These are phyloP conservation scores for Andrena fulva DNA, from an alignment of 2,888 invertebrate genomes.

Conservation along the genomic window DNA sequence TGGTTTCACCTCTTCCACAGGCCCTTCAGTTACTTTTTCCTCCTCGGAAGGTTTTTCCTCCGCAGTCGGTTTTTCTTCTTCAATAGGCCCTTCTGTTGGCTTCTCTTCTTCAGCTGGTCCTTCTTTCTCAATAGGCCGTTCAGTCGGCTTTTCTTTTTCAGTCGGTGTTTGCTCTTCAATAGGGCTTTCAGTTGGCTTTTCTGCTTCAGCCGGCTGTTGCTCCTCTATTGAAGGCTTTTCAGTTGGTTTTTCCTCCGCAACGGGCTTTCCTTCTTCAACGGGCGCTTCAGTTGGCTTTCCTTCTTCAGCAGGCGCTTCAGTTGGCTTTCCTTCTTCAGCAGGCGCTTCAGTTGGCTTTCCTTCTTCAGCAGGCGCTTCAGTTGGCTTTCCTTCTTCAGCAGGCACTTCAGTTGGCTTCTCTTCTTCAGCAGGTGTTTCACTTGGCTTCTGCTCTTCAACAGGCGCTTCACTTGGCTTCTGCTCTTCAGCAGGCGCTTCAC, in stretches of 20 bases:
- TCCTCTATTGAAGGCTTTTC: too few species aligned
- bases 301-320: slow-evolving; percentile 46
- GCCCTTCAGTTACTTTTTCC: slow-evolving; percentile 28
- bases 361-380: slow-evolving; percentile 44
- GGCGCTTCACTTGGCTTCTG: slow-evolving; percentile 1
- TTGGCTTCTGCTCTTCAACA: background rate
- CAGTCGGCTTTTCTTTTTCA: slow-evolving; percentile 49
- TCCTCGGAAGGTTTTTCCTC: slow-evolving; percentile 32
- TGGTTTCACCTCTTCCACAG: slow-evolving; percentile 52
- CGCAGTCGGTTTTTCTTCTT: slow-evolving; percentile 49
- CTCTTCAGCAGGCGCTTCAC: background rate
- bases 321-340: slow-evolving; percentile 38
- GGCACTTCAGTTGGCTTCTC: too few species aligned
- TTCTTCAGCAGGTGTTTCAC: too few species aligned
- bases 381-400: background rate
- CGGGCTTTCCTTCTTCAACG: slow-evolving; percentile 37
- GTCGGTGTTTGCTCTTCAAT: slow-evolving; percentile 36
- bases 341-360: too few species aligned
- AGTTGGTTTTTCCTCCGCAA: background rate
- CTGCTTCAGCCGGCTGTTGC: slow-evolving; percentile 21
- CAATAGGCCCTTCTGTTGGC: background rate
- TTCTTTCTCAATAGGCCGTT: slow-evolving; percentile 36
- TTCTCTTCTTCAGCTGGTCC: slow-evolving; percentile 41
- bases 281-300: slow-evolving; percentile 51
- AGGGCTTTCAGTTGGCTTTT: too few species aligned